Conservation (phyloP, 2,888 invertebrate species). For the Amphipyra tragopoginis region DNA sequence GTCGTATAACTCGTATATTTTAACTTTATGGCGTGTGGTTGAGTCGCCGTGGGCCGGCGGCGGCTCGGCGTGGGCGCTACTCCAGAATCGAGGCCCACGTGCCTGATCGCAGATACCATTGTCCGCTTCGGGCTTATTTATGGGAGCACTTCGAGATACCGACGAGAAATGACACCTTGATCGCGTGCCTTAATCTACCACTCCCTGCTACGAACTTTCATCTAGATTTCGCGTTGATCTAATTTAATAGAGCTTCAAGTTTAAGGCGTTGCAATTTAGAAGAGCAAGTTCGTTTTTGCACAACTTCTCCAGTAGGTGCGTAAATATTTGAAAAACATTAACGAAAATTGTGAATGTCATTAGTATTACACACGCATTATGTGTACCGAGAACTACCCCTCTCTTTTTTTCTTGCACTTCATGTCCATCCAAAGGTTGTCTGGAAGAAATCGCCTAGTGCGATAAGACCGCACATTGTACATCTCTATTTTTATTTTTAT, state of each 20-base stretch:
- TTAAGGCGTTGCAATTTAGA: slow-evolving; percentile 19
- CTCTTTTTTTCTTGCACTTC: too few species aligned
- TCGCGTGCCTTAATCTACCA: slow-evolving; percentile 73
- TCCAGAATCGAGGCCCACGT: slow-evolving; percentile 85
- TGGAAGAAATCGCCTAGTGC: too few species aligned
- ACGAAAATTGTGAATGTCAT: too few species aligned
- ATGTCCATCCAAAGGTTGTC: too few species aligned
- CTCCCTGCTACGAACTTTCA: slow-evolving; percentile 57
- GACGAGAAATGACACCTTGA: slow-evolving; percentile 78
- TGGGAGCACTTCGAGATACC: slow-evolving; percentile 78
- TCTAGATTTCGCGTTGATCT: slow-evolving; percentile 50
- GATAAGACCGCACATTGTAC: too few species aligned
- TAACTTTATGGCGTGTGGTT: slow-evolving; percentile 78
- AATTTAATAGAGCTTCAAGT: slow-evolving; percentile 44
- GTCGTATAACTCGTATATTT: slow-evolving; percentile 85
- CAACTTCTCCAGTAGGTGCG: background rate
- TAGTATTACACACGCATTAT: too few species aligned
- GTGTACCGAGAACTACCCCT: too few species aligned
- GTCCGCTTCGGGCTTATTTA: slow-evolving; percentile 83
- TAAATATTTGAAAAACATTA: too few species aligned
- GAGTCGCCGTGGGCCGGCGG: slow-evolving; percentile 63
- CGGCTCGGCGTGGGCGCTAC: slow-evolving; percentile 83
- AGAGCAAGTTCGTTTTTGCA: slow-evolving; percentile 17
- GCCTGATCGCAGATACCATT: slow-evolving; percentile 85
- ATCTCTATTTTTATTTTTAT: too few species aligned